Percentiles rank a stretch among this genome's conserved stretches.
Evolutionary conservation across 1,140 invertebrate species (phyloP).

Genomic region (Tetramorium simillimum): DNA sequence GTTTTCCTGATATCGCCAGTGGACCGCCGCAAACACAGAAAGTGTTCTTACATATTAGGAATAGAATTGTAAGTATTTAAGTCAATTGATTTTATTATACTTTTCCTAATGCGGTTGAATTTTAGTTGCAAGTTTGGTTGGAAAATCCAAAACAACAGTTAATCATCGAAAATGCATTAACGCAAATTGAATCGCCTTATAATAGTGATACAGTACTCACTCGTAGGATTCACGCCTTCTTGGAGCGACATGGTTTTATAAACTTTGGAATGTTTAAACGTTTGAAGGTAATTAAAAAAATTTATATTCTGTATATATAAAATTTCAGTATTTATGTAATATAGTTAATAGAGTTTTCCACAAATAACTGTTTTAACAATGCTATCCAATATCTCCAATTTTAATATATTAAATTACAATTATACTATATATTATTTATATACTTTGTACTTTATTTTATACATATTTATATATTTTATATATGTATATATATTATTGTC

Average conservation of each 20-base stretch:
- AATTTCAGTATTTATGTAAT: slow-evolving; percentile 3
- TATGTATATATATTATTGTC: not conserved
- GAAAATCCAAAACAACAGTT: slow-evolving; percentile 98
- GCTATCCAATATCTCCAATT: not conserved
- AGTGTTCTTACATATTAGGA: slow-evolving; percentile 97
- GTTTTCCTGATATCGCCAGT: slow-evolving; percentile 96
- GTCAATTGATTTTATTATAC: not conserved
- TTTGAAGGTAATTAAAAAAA: slow-evolving; percentile 87
- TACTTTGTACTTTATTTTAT: too few species aligned
- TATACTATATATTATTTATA: not conserved
- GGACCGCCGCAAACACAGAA: slow-evolving; percentile 94
- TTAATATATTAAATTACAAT: slow-evolving; percentile 18
- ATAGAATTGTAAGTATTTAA: slow-evolving; percentile 90
- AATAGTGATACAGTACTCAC: slow-evolving; percentile 96
- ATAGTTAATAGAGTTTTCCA: not conserved
- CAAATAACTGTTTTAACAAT: not conserved
- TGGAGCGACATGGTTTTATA: slow-evolving; percentile 98
- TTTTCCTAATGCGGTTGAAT: slow-evolving; percentile 56
- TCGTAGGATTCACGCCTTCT: slow-evolving; percentile 94
- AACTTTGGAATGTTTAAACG: slow-evolving; percentile 99
- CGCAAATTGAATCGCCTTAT: slow-evolving; percentile 95
- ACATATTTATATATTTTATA: too few species aligned
- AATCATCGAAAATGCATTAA: slow-evolving; percentile 92
- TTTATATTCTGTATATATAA: slow-evolving; percentile 19
- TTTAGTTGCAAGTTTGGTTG: slow-evolving; percentile 96